Evolutionary conservation across 92 coral and sea anemone species (phyloP), one percentile per base, ranked within the genome.

Genomic region (Muricea muricata): DNA sequence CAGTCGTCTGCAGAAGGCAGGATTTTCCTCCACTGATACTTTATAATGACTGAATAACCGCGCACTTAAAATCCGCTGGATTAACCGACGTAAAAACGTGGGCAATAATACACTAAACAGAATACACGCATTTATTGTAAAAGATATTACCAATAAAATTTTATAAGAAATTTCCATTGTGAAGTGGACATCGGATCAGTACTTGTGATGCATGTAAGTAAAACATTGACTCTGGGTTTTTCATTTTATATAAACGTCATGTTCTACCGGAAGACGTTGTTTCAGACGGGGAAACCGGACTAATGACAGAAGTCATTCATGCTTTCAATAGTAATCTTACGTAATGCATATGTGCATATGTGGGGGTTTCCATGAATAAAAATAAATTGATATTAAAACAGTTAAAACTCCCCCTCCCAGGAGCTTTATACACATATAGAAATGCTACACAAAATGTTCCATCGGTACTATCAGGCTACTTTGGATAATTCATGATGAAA

Each of bases 91-190:
- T 34, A 92, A 91, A 39, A 87, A 12, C 65, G 82, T 75, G 35
- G 98, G 96, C 45, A 84, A 57, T 63, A 63, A 63, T 37, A 92
- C 63, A 30, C 91, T 80, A 73, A 87, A 88, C 10, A 91, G 75
- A 45, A 93, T 87, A 55, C 98, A 95, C 70, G 92, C 78, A 80
- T 95, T 95, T 4, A 93, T 86, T 6, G 97, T 95, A 63, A 92
- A 28, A 28, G 98, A 95, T 21, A 86, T 87, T 29, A 58, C 71
- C 10, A 78, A 35, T 34, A 78, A 34, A 58, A 42, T 78, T 57
- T 24, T 33, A 7, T 37, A 18, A 37, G 83, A 57, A 78, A 78
- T 30, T 56, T 29, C 74, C 79, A 74, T 85, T 91, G 37, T 90
- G 87, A 42, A 60, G 73, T 60, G 31, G 68, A 75, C 50, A 50